Conservation (phyloP, 2,888 invertebrate species). For the Aplocera efformata region DNA sequence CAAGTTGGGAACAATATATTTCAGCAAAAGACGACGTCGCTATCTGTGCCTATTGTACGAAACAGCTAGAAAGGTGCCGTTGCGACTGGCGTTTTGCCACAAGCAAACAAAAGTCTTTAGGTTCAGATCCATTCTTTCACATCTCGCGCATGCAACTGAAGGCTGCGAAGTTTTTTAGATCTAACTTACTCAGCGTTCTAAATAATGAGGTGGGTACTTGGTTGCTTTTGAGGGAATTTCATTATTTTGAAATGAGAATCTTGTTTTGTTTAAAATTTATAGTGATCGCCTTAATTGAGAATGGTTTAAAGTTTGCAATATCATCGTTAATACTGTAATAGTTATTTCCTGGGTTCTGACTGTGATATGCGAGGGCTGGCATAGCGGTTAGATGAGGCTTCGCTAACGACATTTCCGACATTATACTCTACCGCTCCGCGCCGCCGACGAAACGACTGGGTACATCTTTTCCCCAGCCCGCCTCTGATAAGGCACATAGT, state of each 20-base stretch:
- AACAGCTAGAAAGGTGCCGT: conserved; percentile 47
- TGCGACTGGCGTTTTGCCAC: conserved; percentile 53
- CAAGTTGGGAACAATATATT: conserved; percentile 65
- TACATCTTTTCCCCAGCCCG: conserved; percentile 51
- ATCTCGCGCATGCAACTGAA: conserved; percentile 12
- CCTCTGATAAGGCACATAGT: conserved; percentile 54
- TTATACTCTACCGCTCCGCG: no score
- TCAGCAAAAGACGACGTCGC: conserved; percentile 57
- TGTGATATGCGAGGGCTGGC: conserved; percentile 36
- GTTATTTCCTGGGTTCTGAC: conserved; percentile 43
- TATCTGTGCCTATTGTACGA: conserved; percentile 63
- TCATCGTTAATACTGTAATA: conserved; percentile 45
- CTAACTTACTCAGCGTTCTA: conserved; percentile 1
- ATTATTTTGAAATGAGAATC: no score
- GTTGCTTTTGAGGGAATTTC: neutral
- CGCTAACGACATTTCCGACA: conserved; percentile 56
- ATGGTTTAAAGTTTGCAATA: conserved; percentile 39
- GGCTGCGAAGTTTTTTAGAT: conserved; percentile 8
- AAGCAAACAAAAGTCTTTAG: conserved; percentile 26
- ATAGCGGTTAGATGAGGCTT: conserved; percentile 54
- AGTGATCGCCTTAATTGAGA: no score
- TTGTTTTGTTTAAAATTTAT: no score
- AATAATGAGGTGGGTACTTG: conserved; percentile 1
- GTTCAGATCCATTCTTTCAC: conserved; percentile 17
- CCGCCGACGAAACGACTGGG: conserved; percentile 45